Evolutionary conservation across 1,140 invertebrate genomes (phyloP).

Genomic region (Heliconius himera): DNA sequence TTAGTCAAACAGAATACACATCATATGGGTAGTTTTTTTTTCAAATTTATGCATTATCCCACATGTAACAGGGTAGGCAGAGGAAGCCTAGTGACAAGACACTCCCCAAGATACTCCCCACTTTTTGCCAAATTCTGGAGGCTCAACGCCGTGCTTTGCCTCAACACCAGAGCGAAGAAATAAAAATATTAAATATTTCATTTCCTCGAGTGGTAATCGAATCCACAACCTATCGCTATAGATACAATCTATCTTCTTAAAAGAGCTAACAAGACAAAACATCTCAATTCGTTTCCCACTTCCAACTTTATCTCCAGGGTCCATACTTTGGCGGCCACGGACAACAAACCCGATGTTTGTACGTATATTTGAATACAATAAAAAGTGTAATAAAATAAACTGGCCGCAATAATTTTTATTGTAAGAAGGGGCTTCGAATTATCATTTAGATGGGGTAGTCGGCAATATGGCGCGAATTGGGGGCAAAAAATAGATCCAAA

Average conservation of each 20-base stretch:
- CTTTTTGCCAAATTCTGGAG: too few relatives aligned
- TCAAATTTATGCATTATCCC: too few relatives aligned
- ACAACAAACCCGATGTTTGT: slow-evolving; percentile 43
- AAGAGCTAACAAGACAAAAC: slow-evolving; percentile 39
- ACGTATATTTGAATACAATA: slow-evolving; percentile 74
- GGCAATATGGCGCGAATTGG: slow-evolving; percentile 74
- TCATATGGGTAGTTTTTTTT: too few relatives aligned
- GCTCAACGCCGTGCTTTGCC: too few relatives aligned
- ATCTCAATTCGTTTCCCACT: slow-evolving; percentile 37
- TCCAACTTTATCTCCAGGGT: slow-evolving; percentile 41
- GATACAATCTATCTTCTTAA: neutral
- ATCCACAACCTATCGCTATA: too few relatives aligned
- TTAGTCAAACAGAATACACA: neutral
- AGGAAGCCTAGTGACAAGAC: too few relatives aligned
- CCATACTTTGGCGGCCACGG: slow-evolving; percentile 44
- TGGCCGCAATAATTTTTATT: slow-evolving; percentile 80
- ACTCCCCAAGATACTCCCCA: too few relatives aligned
- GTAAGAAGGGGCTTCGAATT: slow-evolving; percentile 74
- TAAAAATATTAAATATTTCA: too few relatives aligned
- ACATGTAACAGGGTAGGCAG: too few relatives aligned
- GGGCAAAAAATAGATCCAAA: slow-evolving; percentile 63
- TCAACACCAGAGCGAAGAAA: too few relatives aligned
- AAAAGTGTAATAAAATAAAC: slow-evolving; percentile 79
- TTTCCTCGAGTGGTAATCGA: too few relatives aligned
- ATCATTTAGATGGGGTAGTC: slow-evolving; percentile 77